Evolutionary conservation across 2,113 vertebrate species (phyloP).

Genomic region (Hemiprocne comata): DNA sequence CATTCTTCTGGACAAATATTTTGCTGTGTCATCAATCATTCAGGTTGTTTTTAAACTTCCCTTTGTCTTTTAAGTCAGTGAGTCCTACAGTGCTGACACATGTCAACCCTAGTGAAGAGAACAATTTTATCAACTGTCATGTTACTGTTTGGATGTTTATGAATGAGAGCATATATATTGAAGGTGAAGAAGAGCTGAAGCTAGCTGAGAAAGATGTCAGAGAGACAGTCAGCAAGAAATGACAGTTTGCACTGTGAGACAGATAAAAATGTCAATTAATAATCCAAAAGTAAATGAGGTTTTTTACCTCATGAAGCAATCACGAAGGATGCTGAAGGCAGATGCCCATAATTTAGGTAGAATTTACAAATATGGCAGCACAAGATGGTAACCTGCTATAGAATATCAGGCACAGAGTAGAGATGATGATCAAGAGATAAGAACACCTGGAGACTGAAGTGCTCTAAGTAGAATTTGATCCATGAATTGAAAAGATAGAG

Average conservation of each 20-base stretch:
- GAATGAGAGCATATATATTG: not conserved
- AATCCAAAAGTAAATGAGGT: not conserved
- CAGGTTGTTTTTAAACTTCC: not conserved
- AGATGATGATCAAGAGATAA: not conserved
- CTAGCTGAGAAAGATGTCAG: not conserved
- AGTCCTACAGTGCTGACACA: not conserved
- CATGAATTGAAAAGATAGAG: not conserved
- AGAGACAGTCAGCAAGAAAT: not conserved
- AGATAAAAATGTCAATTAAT: conserved; percentile 8
- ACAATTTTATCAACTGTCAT: not conserved
- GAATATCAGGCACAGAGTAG: not conserved
- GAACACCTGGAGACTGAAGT: not conserved
- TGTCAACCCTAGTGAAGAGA: not conserved
- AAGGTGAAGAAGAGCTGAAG: not conserved
- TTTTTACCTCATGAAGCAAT: not conserved
- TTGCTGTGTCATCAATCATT: not conserved
- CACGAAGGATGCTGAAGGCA: not conserved
- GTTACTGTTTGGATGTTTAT: not conserved
- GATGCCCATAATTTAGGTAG: not conserved
- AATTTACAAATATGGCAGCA: not conserved
- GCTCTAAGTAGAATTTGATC: not conserved
- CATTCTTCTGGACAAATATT: not conserved
- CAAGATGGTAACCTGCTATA: not conserved
- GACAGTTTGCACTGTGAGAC: not conserved
- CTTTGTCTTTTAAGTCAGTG: not conserved